Evolutionary conservation across 2,888 invertebrate species (phyloP).

Genomic region (Zelleria hepariella): DNA sequence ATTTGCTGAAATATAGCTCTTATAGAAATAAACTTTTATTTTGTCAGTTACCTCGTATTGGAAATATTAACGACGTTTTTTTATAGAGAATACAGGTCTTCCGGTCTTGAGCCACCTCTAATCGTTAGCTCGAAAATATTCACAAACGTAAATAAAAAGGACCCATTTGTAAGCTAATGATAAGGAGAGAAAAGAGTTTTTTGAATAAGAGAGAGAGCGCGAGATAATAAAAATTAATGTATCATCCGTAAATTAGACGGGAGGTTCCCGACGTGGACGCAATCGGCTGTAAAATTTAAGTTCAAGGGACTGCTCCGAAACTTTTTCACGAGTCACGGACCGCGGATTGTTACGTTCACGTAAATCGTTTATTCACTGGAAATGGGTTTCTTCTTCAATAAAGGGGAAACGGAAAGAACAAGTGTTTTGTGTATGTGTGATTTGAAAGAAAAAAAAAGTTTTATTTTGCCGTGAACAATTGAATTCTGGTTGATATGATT

Average conservation of each 20-base stretch:
- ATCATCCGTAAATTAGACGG: constrained; percentile 6
- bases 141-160: too few species aligned
- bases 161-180: background rate
- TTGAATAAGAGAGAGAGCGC: background rate
- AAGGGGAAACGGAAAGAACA: background rate
- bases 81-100: too few species aligned
- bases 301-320: background rate
- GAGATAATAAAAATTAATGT: constrained; percentile 5
- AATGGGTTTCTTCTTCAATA: background rate
- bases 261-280: background rate
- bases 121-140: too few species aligned
- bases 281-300: constrained; percentile 6
- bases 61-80: too few species aligned
- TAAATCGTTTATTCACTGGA: background rate
- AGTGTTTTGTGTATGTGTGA: background rate
- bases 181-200: background rate
- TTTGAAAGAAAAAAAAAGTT: background rate
- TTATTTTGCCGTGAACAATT: too few species aligned
- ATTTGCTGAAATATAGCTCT: too few species aligned
- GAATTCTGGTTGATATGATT: too few species aligned
- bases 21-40: too few species aligned
- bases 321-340: constrained; percentile 3
- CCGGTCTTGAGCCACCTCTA: too few species aligned
- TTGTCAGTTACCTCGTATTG: too few species aligned
- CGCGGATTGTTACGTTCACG: background rate